Percentiles rank a stretch among this genome's conserved stretches.
Evolutionary conservation across 2,113 vertebrate genomes (phyloP).

Genomic region (Macaca nemestrina): DNA sequence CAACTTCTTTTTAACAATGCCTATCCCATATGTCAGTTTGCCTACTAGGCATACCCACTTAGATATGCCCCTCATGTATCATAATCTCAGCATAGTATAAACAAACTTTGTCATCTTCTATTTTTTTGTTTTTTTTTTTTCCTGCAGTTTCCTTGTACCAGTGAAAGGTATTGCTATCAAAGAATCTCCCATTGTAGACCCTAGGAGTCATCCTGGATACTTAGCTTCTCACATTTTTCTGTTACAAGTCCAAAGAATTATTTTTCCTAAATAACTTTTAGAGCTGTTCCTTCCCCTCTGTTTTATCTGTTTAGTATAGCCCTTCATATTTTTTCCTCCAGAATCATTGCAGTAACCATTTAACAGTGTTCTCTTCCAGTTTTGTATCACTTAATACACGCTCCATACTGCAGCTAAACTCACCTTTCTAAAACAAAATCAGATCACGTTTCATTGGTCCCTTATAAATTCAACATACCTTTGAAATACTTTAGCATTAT

Average conservation of each 20-base stretch:
- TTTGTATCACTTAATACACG: not conserved
- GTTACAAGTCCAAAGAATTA: not conserved
- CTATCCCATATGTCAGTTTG: not conserved
- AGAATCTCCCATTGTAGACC: not conserved
- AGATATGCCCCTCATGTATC: not conserved
- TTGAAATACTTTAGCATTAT: not conserved
- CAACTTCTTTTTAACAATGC: not conserved
- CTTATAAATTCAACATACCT: not conserved
- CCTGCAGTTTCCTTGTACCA: not conserved
- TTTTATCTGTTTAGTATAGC: not conserved
- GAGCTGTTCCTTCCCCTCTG: not conserved
- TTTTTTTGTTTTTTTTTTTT: not conserved
- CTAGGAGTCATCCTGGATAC: not conserved
- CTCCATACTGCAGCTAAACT: not conserved
- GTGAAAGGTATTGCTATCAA: not conserved
- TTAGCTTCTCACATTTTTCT: not conserved
- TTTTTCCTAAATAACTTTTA: not conserved
- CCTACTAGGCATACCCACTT: not conserved
- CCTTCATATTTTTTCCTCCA: not conserved
- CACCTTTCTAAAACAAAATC: constrained; percentile 16
- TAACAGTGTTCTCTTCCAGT: not conserved
- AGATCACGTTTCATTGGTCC: not conserved
- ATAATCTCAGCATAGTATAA: not conserved
- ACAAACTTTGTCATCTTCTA: not conserved
- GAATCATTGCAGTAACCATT: not conserved